Conservation (phyloP, 2,888 invertebrate species). For the Drosophila flavopinicola region DNA sequence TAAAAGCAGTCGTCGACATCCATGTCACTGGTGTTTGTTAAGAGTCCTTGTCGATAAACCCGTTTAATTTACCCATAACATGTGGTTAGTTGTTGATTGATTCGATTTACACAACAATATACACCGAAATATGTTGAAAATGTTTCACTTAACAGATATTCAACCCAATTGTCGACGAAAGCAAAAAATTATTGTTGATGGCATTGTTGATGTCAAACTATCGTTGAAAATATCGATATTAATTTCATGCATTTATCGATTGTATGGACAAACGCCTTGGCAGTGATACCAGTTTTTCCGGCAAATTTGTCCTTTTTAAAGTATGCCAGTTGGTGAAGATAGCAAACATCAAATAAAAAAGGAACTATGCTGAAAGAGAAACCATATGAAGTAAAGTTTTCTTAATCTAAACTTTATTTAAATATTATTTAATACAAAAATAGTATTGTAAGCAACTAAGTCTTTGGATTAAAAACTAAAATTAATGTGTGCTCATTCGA, state of each 20-base stretch:
- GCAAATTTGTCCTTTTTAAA: too few relatives aligned
- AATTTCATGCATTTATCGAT: not conserved
- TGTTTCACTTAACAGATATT: slow-evolving; percentile 12
- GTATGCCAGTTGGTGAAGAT: too few relatives aligned
- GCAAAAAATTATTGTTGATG: slow-evolving; percentile 50
- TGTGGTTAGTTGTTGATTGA: not conserved
- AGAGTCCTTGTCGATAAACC: slow-evolving; percentile 7
- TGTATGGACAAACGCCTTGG: not conserved
- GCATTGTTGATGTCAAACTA: slow-evolving; percentile 5
- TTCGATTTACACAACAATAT: not conserved
- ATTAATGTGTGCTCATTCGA: slow-evolving; percentile 28
- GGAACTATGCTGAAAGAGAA: too few relatives aligned
- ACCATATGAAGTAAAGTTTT: too few relatives aligned
- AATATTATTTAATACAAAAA: slow-evolving; percentile 37
- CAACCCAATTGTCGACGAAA: slow-evolving; percentile 58
- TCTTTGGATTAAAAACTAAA: slow-evolving; percentile 45
- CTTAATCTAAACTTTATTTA: slow-evolving; percentile 6
- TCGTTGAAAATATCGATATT: slow-evolving; percentile 15
- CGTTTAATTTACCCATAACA: slow-evolving; percentile 21
- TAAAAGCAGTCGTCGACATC: slow-evolving; percentile 62
- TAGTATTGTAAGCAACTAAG: slow-evolving; percentile 40
- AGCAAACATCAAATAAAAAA: too few relatives aligned
- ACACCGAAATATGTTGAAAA: not conserved
- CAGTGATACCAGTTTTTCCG: too few relatives aligned
- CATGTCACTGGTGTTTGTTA: slow-evolving; percentile 37